Evolutionary conservation across 1,140 invertebrate genomes (phyloP), one percentile per base, ranked within the genome.

Genomic region (Drusus annulatus): DNA sequence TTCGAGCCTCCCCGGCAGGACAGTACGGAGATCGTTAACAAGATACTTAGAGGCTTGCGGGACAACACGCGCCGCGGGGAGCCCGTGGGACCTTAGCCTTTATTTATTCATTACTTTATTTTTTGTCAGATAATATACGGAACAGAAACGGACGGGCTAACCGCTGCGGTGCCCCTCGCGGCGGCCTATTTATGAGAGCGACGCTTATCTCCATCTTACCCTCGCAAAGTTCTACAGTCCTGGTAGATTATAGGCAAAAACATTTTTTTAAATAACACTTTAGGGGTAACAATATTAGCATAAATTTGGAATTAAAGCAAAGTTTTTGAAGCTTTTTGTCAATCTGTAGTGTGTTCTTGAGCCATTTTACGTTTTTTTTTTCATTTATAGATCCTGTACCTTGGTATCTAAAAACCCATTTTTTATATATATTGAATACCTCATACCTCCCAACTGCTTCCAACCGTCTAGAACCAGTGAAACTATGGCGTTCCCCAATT

Each of bases 41-140:
- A 83, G 81, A 83, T 83, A 83, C 81, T 83, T 83, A 83, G 81
- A 71, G 65, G 6, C 74, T 80, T 45, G 62, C 76, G 62, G 78
- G 81, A 83, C 81, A 83, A 83, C 81, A 80, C 79, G 79, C 81
- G 68, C 81, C 28, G 71, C 81, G 76, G 81, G 81, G 78, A 80
- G 78, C 62, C 81, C 36, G 28, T 50, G 76, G 76, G 76, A 77
- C 58, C 71, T 52, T 54, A 62, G 65, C 76, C 62, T 60, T 78
- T 76, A 73, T 79, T 73, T 79, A 58, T 71, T 68, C 73, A 74
- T 25, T 62, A 74, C 52, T 80, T 65, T n/a, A 36, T 76, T 60
- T 76, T 78, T 78, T 13, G 6, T 78, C 15, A 16, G 19, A 60
- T 28, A 60, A 54, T 25, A 25, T 56, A 36, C 31, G 31, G 31